phyloP scores from a whole-genome alignment of 1,140 invertebrate species.

The Hycleus phaleratus region DNA sequence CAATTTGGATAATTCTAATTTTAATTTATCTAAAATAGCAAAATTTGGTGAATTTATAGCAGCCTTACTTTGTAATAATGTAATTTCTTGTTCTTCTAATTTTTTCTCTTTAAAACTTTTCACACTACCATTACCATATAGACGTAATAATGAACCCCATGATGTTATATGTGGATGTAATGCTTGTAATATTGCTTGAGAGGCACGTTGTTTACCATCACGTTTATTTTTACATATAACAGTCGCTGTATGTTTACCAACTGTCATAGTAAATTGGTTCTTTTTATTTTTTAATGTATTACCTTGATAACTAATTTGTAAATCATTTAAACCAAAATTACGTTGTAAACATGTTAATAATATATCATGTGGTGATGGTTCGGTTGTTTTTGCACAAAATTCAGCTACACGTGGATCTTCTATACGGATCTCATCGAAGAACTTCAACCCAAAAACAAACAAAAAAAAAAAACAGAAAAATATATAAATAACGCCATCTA shows the following conservation, averaged over 20 bases:
- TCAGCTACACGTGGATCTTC: constrained; percentile 90
- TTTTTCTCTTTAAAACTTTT: constrained; percentile 93
- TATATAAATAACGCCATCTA: background rate
- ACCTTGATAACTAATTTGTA: constrained; percentile 72
- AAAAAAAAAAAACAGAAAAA: background rate
- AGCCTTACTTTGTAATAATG: constrained; percentile 81
- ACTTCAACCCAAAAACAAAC: constrained; percentile 44
- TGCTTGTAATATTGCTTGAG: constrained; percentile 84
- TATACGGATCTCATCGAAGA: constrained; percentile 89
- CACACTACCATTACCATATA: constrained; percentile 89
- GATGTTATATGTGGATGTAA: constrained; percentile 87
- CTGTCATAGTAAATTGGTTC: constrained; percentile 91
- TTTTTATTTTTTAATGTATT: constrained; percentile 85
- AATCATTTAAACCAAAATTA: constrained; percentile 86
- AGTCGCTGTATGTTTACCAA: constrained; percentile 85
- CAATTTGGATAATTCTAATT: constrained; percentile 80
- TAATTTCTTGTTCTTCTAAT: constrained; percentile 89
- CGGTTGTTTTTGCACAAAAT: constrained; percentile 89
- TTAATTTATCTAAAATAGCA: constrained; percentile 85
- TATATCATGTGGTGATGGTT: constrained; percentile 90
- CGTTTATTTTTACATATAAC: constrained; percentile 91
- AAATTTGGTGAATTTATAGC: constrained; percentile 87
- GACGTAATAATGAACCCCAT: constrained; percentile 88
- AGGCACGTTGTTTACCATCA: constrained; percentile 94
- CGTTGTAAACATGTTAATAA: constrained; percentile 85